Evolutionary conservation across 2,113 vertebrate genomes (phyloP), one percentile per base, ranked within the genome.

Genomic region (Paramisgurnus dabryanus): DNA sequence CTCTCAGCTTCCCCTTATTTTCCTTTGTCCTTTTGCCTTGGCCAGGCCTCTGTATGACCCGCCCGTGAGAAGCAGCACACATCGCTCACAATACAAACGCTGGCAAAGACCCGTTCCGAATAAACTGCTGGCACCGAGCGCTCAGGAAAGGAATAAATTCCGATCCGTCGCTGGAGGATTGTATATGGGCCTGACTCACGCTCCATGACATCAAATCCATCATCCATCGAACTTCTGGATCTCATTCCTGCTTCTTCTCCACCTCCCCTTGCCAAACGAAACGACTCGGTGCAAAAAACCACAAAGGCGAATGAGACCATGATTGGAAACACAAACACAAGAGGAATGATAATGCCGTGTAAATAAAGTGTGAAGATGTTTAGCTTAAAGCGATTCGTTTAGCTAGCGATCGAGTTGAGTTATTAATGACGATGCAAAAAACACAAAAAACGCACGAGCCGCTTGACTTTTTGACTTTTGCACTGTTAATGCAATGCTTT

Each of bases 271-370:
- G 67, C 57, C 34, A 72, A 57, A 39, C 18, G 13, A 39, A 53
- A 71, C 15, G 22, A 40, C 67, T 15, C 43, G 45, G 45, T 8
- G 10, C 10, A n/a, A 7, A 27, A 69, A 27, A 12, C 67, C 71
- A 58, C 17, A 47, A 66, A 5, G 47, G 15, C 75, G 57, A 68
- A 68, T 34, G n/a, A 58, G 41, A 43, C 17, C 45, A 4, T 58
- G 67, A 79, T 69, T 79, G 27, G 18, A 70, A 70, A 50, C 7
- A 10, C 47, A 78, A 68, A 69, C 76, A 78, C n/a, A 40, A 34
- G 34, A 41, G n/a, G 12, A 68, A 10, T 7, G 66, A 76, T 17
- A 34, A 27, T 17, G 11, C 43, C 58, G 61, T 10, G 6, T 58
- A 18, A 58, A 58, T 58, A n/a, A 58, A n/a, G 6, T 18, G 17